These are phyloP conservation scores for Luffia ferchaultella DNA, from an alignment of 2,888 invertebrate genomes.

Conservation along the genomic window DNA sequence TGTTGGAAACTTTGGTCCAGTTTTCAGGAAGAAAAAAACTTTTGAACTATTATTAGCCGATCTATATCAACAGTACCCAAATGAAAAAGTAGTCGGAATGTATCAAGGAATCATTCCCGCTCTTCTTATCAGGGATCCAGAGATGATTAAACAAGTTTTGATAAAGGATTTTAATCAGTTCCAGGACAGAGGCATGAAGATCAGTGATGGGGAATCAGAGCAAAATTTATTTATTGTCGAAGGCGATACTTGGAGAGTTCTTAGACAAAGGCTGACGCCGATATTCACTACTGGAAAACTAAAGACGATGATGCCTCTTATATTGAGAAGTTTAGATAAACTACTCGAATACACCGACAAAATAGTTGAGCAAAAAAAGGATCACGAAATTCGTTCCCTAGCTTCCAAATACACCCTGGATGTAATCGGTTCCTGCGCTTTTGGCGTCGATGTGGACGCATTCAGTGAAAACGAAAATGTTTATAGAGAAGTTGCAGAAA, in stretches of 20 bases:
- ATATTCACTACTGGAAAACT: slow-evolving; percentile 3
- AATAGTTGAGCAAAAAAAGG: not conserved
- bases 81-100: slow-evolving; percentile 10
- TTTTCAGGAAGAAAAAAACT: slow-evolving; percentile 13
- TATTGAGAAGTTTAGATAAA: not conserved
- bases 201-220: not conserved
- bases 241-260: slow-evolving; percentile 1
- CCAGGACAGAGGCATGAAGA: not conserved
- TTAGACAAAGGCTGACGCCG: slow-evolving; percentile 4
- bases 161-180: slow-evolving; percentile 7
- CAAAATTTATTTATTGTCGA: slow-evolving; percentile 1
- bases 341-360: not conserved
- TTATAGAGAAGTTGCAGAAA: not conserved
- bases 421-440: not conserved
- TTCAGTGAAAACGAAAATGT: not conserved
- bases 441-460: slow-evolving; percentile 1
- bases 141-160: slow-evolving; percentile 2
- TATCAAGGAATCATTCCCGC: slow-evolving; percentile 6
- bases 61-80: slow-evolving; percentile 4
- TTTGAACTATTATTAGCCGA: not conserved
- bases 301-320: slow-evolving; percentile 3
- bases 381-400: not conserved
- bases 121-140: slow-evolving; percentile 7
- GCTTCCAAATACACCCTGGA: not conserved
- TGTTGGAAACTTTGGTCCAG: slow-evolving; percentile 19